phyloP scores from a whole-genome alignment of 2,888 invertebrate species.

The Pyralis farinalis region DNA sequence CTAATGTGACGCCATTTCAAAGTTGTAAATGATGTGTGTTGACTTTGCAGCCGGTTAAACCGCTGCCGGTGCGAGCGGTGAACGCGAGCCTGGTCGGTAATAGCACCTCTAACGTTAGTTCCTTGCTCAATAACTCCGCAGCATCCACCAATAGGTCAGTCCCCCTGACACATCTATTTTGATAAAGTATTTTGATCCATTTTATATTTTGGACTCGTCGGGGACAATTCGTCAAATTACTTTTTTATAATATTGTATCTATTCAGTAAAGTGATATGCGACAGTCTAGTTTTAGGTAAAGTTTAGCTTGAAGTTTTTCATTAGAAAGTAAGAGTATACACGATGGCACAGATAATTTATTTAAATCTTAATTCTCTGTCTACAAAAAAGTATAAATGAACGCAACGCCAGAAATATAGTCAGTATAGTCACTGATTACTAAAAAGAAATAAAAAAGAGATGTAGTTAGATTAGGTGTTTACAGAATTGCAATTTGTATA shows the following conservation, averaged over 20 bases:
- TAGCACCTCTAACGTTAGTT: slow-evolving; percentile 73
- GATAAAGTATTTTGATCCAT: slow-evolving; percentile 16
- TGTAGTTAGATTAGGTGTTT: too few species aligned
- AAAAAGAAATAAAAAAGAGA: too few species aligned
- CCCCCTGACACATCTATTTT: slow-evolving; percentile 39
- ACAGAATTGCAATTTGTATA: too few species aligned
- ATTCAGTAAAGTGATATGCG: too few species aligned
- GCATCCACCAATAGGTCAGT: slow-evolving; percentile 75
- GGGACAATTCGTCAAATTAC: slow-evolving; percentile 2
- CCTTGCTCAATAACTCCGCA: slow-evolving; percentile 82
- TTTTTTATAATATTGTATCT: too few species aligned
- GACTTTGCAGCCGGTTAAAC: slow-evolving; percentile 89
- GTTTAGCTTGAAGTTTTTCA: too few species aligned
- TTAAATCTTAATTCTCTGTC: too few species aligned
- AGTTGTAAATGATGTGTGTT: slow-evolving; percentile 39
- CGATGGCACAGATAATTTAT: too few species aligned
- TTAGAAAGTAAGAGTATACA: background rate
- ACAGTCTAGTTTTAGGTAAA: too few species aligned
- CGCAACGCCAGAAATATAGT: too few species aligned
- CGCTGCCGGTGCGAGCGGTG: slow-evolving; percentile 89
- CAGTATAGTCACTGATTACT: too few species aligned
- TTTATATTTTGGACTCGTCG: background rate
- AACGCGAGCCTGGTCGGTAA: slow-evolving; percentile 63
- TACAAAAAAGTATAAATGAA: too few species aligned
- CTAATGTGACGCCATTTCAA: slow-evolving; percentile 25